Base-by-base conservation (phyloP, 2,888 invertebrate species). In the Drosophila mettleri region DNA sequence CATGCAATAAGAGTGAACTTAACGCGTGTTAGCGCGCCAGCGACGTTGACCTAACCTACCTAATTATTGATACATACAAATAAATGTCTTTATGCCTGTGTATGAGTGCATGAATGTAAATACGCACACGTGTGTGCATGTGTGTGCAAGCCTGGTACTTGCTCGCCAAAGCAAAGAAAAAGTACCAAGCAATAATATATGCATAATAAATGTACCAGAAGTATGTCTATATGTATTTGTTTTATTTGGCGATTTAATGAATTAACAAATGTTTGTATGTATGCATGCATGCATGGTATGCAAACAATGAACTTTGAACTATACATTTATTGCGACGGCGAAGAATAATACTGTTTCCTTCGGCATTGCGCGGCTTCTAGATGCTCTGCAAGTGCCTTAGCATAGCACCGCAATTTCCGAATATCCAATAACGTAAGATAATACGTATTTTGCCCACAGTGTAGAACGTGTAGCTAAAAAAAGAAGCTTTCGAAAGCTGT, bases 1-100 rank as follows among this genome's bases (percentile, higher is more conserved):
- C 59, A 54, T 69, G 69, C 65, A 63, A 57, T 59, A 22, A 49
- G 20, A 29, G 71, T 73, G 48, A 78, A 70, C 69, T 74, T 16
- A 29, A 18, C n/a, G n/a, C n/a, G n/a, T n/a, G n/a, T 24, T 24
- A n/a, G 27, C 16, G 27, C 45, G 45, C 12, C 45, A 27, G 27
- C 45, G 9, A 20, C 14, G 48, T n/a, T 48, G 22, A 48, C 33
- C 33, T 33, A 16, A 45, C 7, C 27, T 29, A 45, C 12, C 16
- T 74, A 49, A 57, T 63, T 60, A 57, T 57, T 45, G 29, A 41
- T 54, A 41, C 3, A 4, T 29, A 9, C 22, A 39, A 31, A 14
- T n/a, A 24, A 1, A 27, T 24, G 27, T 0, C 14, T 6, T 7
- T 1, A 27, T 24, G 27, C 0, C 14, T 6, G 9, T 1, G 12